Conservation (phyloP, 2,888 invertebrate species). For the Catocala sponsa region DNA sequence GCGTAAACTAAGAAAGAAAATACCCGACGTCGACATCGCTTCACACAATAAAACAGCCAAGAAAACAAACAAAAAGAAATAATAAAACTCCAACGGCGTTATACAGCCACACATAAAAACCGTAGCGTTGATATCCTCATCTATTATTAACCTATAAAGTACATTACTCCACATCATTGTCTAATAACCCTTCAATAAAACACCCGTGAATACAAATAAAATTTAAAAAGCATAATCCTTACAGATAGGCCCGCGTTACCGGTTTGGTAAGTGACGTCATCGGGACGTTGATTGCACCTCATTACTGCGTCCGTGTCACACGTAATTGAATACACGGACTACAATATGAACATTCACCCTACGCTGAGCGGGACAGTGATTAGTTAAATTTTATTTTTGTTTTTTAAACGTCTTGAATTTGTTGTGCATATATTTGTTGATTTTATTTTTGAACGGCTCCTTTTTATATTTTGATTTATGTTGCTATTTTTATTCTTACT, state of each 20-base stretch:
- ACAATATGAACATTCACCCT: conserved; percentile 44
- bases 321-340: conserved; percentile 59
- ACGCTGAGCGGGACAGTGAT: conserved; percentile 15
- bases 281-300: conserved; percentile 57
- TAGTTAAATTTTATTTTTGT: conserved; percentile 13
- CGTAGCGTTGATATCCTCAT: background rate
- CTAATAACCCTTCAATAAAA: conserved; percentile 4
- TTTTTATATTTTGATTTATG: too few relatives aligned
- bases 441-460: background rate
- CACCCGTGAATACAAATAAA: conserved; percentile 7
- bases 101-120: too few relatives aligned
- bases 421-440: background rate
- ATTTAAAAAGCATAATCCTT: conserved; percentile 38
- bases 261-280: conserved; percentile 53
- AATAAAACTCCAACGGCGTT: too few relatives aligned
- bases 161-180: background rate
- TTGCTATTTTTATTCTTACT: too few relatives aligned
- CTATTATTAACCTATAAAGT: background rate
- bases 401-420: background rate
- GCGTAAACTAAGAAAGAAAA: too few relatives aligned
- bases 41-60: background rate
- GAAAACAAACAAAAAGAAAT: too few relatives aligned
- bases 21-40: background rate
- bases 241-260: conserved; percentile 34
- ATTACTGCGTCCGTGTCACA: conserved; percentile 55